Evolutionary conservation across 1,140 invertebrate species (phyloP).

Genomic region (Panagrolaimus sp.): DNA sequence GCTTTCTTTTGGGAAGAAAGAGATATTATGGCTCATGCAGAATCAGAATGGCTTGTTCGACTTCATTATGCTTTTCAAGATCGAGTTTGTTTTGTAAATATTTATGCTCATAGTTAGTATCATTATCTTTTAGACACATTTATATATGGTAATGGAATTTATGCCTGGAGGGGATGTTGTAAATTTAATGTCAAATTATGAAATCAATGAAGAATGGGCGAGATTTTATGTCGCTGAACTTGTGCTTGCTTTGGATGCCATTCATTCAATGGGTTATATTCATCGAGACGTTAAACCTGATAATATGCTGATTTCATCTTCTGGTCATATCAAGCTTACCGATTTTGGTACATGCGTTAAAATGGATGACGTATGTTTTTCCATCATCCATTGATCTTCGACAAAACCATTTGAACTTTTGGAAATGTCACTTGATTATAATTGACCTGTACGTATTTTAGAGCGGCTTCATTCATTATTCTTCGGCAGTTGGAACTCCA

Average conservation of each 20-base stretch:
- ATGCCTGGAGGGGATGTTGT: constrained; percentile 98
- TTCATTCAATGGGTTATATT: constrained; percentile 97
- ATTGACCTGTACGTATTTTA: constrained; percentile 56
- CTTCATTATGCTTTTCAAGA: constrained; percentile 90
- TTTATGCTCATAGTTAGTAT: too few species aligned
- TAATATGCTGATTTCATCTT: constrained; percentile 89
- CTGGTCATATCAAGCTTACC: constrained; percentile 91
- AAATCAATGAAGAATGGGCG: constrained; percentile 97
- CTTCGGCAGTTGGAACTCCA: constrained; percentile 95
- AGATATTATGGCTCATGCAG: constrained; percentile 98
- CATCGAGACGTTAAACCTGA: constrained; percentile 85
- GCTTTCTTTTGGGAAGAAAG: constrained; percentile 99
- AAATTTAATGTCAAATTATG: constrained; percentile 95
- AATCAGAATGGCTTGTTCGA: constrained; percentile 94
- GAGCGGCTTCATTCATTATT: constrained; percentile 87
- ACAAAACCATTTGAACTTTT: too few species aligned
- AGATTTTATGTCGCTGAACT: constrained; percentile 99
- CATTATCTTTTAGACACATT: neutral
- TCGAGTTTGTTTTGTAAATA: too few species aligned
- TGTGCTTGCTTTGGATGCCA: constrained; percentile 90
- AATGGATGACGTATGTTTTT: constrained; percentile 37
- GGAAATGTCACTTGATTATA: constrained; percentile 22
- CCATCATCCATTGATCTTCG: constrained; percentile 4
- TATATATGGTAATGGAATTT: constrained; percentile 99
- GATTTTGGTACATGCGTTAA: constrained; percentile 64